phyloP scores from a whole-genome alignment of 2,113 vertebrate species.

The Gopherus evgoodei region DNA sequence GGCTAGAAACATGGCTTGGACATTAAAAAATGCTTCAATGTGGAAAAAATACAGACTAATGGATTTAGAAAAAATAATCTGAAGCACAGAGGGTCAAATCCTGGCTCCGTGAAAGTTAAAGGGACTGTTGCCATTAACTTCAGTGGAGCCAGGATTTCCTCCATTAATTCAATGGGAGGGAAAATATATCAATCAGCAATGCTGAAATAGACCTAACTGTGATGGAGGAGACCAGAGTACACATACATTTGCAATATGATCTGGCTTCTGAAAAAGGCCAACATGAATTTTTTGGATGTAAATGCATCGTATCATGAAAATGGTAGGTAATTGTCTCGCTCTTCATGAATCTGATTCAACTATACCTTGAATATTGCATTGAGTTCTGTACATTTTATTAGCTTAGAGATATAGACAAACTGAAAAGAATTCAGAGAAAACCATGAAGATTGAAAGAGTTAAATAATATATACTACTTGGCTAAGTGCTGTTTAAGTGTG shows the following conservation, averaged over 20 bases:
- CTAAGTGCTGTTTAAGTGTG: neutral
- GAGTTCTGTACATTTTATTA: fast-evolving
- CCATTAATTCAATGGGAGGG: neutral
- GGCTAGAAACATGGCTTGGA: neutral
- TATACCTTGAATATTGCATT: neutral
- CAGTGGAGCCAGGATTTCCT: neutral
- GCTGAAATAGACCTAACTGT: neutral
- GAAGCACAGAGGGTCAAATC: neutral
- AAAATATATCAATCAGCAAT: neutral
- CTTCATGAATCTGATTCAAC: neutral
- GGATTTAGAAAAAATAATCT: neutral
- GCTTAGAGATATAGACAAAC: neutral
- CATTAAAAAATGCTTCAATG: neutral
- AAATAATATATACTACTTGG: neutral
- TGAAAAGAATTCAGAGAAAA: neutral
- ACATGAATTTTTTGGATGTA: neutral
- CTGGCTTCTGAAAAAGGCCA: neutral
- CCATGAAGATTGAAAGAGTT: neutral
- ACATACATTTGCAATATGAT: neutral
- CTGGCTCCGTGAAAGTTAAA: neutral
- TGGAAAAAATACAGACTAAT: neutral
- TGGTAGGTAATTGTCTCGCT: neutral
- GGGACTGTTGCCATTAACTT: neutral
- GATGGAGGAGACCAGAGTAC: neutral
- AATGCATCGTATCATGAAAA: neutral